Conservation (phyloP, 2,888 invertebrate genomes). For the Cataglyphis cursor region DNA sequence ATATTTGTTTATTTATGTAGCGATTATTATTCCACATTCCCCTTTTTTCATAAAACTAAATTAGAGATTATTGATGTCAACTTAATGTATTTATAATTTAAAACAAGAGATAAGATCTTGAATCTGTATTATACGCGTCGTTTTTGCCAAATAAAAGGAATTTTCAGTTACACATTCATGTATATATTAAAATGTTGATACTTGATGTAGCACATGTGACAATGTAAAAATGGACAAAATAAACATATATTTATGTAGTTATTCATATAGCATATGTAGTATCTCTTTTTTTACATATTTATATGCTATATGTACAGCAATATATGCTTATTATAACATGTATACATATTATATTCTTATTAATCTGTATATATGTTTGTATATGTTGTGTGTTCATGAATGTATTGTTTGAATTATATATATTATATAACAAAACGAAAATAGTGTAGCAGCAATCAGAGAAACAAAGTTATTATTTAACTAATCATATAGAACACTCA, state of each 20-base stretch:
- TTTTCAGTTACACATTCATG: constrained; percentile 38
- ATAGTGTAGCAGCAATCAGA: constrained; percentile 66
- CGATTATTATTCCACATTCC: constrained; percentile 61
- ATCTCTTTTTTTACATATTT: constrained; percentile 57
- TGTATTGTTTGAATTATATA: constrained; percentile 13
- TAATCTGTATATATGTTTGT: constrained; percentile 21
- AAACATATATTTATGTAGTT: constrained; percentile 64
- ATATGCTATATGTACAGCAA: constrained; percentile 51
- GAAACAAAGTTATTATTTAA: constrained; percentile 67
- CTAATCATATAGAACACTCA: constrained; percentile 57
- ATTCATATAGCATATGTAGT: background rate
- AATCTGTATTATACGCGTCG: constrained; percentile 60
- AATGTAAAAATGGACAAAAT: constrained; percentile 64
- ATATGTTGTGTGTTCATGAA: constrained; percentile 31
- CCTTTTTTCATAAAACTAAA: constrained; percentile 75
- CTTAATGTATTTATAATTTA: constrained; percentile 69
- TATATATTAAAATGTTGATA: constrained; percentile 30
- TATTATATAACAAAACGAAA: constrained; percentile 66
- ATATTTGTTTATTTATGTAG: constrained; percentile 65
- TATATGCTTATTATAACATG: background rate
- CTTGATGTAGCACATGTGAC: constrained; percentile 8
- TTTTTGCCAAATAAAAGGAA: constrained; percentile 67
- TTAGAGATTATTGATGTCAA: constrained; percentile 75
- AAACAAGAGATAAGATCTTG: constrained; percentile 65
- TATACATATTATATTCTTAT: constrained; percentile 54